Evolutionary conservation across 2,797 vertebrate species (phyloP).

Genomic region (Sphenopsis melanotis): DNA sequence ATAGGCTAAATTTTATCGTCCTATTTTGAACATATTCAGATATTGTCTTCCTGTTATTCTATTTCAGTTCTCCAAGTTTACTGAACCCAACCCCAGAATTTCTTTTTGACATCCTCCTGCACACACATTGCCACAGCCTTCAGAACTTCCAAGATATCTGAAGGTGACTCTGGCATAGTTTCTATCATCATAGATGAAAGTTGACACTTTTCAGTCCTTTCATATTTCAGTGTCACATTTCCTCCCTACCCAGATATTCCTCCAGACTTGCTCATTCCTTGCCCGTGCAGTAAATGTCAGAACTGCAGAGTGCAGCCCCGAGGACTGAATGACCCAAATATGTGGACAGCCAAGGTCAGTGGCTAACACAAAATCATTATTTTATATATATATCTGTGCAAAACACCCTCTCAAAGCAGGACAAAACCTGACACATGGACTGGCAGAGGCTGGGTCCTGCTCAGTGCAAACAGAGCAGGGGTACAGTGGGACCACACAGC

Average conservation of each 20-base stretch:
- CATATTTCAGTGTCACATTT: neutral
- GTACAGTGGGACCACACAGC: rapidly evolving
- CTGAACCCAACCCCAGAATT: neutral
- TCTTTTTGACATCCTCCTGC: neutral
- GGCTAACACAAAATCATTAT: neutral
- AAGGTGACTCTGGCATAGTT: neutral
- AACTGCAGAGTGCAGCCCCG: neutral
- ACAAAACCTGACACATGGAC: neutral
- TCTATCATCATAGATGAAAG: neutral
- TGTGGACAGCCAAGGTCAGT: neutral
- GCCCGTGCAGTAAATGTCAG: neutral
- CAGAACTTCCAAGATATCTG: neutral
- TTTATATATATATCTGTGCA: rapidly evolving
- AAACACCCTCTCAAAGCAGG: neutral
- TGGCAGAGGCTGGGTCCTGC: neutral
- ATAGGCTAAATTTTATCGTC: neutral
- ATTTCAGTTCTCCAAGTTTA: neutral
- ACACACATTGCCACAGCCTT: neutral
- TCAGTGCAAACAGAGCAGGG: neutral
- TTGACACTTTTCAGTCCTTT: neutral
- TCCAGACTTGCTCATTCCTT: neutral
- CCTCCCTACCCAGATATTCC: neutral
- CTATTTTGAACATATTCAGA: neutral
- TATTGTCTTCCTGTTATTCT: neutral
- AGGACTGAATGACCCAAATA: neutral